Evolutionary conservation across 2,113 vertebrate genomes (phyloP).

Genomic region (Tupaia tana): DNA sequence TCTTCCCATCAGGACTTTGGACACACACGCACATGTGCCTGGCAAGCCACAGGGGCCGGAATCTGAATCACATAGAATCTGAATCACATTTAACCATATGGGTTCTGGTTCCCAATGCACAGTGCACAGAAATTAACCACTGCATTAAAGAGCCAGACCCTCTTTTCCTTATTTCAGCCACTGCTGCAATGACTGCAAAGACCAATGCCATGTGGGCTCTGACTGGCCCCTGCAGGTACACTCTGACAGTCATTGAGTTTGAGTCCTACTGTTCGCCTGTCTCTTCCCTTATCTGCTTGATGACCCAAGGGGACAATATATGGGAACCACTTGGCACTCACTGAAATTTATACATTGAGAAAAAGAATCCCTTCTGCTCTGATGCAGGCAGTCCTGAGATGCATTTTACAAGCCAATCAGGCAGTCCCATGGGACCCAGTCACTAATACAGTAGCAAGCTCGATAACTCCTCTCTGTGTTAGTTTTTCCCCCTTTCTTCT

Average conservation of each 20-base stretch:
- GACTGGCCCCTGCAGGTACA: not conserved
- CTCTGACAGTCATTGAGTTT: not conserved
- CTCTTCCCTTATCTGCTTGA: not conserved
- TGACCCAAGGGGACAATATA: not conserved
- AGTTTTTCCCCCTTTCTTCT: not conserved
- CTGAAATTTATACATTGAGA: not conserved
- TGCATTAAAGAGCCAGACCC: too few relatives aligned
- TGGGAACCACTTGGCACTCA: not conserved
- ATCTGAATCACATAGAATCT: too few relatives aligned
- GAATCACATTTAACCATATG: too few relatives aligned
- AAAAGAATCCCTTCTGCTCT: not conserved
- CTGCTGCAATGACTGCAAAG: not conserved
- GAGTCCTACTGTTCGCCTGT: fast-evolving
- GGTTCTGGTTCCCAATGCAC: too few relatives aligned
- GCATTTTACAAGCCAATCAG: not conserved
- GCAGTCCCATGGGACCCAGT: not conserved
- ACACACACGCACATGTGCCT: too few relatives aligned
- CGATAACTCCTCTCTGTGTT: not conserved
- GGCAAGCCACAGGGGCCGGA: too few relatives aligned
- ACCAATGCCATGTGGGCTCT: too few relatives aligned
- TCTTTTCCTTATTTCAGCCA: not conserved
- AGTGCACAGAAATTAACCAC: too few relatives aligned
- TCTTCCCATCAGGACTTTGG: too few relatives aligned
- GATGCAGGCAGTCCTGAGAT: not conserved
- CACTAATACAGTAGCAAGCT: too few relatives aligned